Conservation (phyloP, 2,797 vertebrate genomes). For the Pangasius mekongensis region DNA sequence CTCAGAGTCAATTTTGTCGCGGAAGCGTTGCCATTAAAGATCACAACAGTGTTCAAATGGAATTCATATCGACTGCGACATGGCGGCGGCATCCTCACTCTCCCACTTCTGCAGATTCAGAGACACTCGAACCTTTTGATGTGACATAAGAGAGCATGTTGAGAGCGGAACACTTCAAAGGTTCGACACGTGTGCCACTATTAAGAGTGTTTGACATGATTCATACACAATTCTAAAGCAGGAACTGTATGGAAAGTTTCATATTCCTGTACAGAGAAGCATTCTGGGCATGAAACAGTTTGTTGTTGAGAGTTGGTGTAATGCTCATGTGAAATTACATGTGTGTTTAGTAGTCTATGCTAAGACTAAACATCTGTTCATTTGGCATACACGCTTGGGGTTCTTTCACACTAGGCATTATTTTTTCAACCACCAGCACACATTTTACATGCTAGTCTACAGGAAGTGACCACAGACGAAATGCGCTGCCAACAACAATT, state of each 20-base stretch:
- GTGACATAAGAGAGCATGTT: conserved; percentile 10
- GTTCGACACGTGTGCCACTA: background rate
- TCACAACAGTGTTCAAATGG: conserved; percentile 13
- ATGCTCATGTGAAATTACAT: background rate
- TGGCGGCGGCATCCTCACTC: background rate
- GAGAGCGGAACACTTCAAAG: conserved; percentile 22
- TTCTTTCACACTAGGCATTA: background rate
- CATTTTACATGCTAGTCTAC: background rate
- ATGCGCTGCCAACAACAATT: background rate
- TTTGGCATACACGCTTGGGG: background rate
- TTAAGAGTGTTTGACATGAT: conserved; percentile 4
- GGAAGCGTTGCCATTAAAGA: conserved; percentile 28
- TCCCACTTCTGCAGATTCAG: conserved; percentile 15
- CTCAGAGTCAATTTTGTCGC: conserved; percentile 11
- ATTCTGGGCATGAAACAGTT: background rate
- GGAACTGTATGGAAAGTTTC: background rate
- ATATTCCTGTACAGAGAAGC: background rate
- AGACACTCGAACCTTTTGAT: conserved; percentile 21
- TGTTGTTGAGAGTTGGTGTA: background rate
- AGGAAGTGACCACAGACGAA: background rate
- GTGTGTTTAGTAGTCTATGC: background rate
- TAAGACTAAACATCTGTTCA: background rate
- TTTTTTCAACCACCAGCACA: background rate
- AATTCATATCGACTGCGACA: conserved; percentile 6
- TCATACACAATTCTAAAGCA: background rate